phyloP scores from a whole-genome alignment of 2,888 invertebrate genomes.

The Cephalotes varians region DNA sequence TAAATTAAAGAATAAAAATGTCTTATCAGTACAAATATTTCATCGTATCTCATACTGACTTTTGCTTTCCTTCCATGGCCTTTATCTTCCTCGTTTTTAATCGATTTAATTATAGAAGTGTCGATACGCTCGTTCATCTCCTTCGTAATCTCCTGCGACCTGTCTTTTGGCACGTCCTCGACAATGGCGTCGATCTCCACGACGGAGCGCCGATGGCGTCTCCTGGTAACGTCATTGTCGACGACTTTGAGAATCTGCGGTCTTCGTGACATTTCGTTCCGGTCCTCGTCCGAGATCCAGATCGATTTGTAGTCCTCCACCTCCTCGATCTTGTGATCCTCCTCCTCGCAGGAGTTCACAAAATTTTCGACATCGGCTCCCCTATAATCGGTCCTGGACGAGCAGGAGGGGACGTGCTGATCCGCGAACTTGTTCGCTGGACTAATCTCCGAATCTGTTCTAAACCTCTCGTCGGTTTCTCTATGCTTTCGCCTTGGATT shows the following conservation, averaged over 20 bases:
- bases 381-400: slow-evolving; percentile 38
- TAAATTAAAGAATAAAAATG: not conserved
- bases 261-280: slow-evolving; percentile 84
- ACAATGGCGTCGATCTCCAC: slow-evolving; percentile 64
- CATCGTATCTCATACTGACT: slow-evolving; percentile 40
- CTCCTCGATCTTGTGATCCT: slow-evolving; percentile 73
- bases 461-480: slow-evolving; percentile 23
- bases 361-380: slow-evolving; percentile 58
- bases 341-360: slow-evolving; percentile 57
- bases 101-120: not conserved
- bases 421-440: slow-evolving; percentile 6
- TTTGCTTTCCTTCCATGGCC: slow-evolving; percentile 18
- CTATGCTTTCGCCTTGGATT: not conserved
- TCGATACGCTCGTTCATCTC: slow-evolving; percentile 26
- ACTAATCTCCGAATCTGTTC: slow-evolving; percentile 26
- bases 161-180: slow-evolving; percentile 47
- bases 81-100: slow-evolving; percentile 5
- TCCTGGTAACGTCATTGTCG: slow-evolving; percentile 83
- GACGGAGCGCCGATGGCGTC: slow-evolving; percentile 63
- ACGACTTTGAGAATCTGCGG: slow-evolving; percentile 84
- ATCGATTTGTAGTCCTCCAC: slow-evolving; percentile 81
- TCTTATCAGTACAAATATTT: not conserved
- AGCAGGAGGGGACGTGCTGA: slow-evolving; percentile 4
- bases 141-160: not conserved
- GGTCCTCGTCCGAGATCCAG: slow-evolving; percentile 80